These are phyloP conservation scores for Phenganax stokvisi DNA, from an alignment of 92 coral and sea anemone species.

Conservation along the genomic window DNA sequence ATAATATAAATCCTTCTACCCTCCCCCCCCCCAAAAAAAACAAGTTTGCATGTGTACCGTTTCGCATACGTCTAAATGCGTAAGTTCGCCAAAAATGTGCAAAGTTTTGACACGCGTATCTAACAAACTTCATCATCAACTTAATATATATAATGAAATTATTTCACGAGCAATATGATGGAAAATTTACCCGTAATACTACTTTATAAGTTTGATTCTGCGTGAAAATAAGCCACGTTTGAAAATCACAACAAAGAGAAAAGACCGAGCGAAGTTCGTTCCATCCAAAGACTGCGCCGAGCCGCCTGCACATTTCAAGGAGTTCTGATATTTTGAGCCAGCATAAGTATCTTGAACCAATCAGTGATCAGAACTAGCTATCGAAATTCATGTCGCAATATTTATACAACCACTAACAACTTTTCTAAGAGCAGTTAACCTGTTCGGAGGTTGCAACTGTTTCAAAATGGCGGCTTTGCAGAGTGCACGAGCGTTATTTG, in stretches of 20 bases:
- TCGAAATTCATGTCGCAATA: no score
- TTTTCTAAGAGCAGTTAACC: constrained; percentile 25
- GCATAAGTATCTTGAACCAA: background rate
- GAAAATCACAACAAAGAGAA: background rate
- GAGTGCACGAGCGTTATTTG: constrained; percentile 39
- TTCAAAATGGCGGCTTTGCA: constrained; percentile 48
- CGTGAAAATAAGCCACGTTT: background rate
- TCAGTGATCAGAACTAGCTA: background rate
- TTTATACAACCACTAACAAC: no score
- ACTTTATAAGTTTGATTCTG: no score
- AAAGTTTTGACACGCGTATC: background rate
- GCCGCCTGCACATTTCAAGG: constrained; percentile 41
- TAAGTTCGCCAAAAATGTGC: background rate
- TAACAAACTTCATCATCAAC: background rate
- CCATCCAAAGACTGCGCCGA: constrained; percentile 32
- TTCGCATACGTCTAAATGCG: no score
- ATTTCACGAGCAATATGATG: background rate
- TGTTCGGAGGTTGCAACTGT: background rate
- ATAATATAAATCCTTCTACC: no score
- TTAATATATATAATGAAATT: background rate
- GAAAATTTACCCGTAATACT: background rate
- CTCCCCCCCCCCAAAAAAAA: no score
- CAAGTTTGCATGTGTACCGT: no score
- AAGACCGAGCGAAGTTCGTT: constrained; percentile 16
- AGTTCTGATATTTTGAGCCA: no score